Percentiles rank a stretch among this genome's conserved stretches.
phyloP scores from a whole-genome alignment of 1,140 invertebrate species.

The Drosophila bocqueti region DNA sequence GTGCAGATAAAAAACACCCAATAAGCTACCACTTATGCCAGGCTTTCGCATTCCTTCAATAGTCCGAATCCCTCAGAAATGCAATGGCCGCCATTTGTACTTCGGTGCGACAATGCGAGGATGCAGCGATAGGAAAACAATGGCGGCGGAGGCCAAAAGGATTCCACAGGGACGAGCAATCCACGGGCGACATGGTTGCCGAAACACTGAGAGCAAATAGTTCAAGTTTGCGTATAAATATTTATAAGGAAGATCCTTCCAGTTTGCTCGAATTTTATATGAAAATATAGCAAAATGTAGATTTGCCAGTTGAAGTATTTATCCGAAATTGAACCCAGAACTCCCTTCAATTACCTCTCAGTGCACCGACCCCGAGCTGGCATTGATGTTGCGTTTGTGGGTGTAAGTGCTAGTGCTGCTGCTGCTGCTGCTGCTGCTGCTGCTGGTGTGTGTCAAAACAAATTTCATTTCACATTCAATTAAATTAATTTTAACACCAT shows the following conservation, averaged over 20 bases:
- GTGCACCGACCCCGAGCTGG: slow-evolving; percentile 9
- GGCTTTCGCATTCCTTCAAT: slow-evolving; percentile 29
- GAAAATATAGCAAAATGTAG: no score
- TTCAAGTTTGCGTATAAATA: not conserved
- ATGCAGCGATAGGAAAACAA: slow-evolving; percentile 72
- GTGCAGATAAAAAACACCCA: slow-evolving; percentile 17
- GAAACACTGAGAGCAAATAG: not conserved
- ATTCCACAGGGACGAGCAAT: slow-evolving; percentile 63
- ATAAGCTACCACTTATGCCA: slow-evolving; percentile 42
- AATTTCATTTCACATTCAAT: slow-evolving; percentile 85
- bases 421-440: not conserved
- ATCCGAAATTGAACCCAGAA: not conserved
- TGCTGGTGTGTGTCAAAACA: slow-evolving; percentile 76
- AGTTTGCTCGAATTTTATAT: no score
- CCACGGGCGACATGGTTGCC: slow-evolving; percentile 16
- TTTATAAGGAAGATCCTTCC: no score
- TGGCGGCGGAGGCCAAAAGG: slow-evolving; percentile 65
- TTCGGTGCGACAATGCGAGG: slow-evolving; percentile 53
- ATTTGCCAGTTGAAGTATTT: no score
- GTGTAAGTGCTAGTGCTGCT: slow-evolving; percentile 7
- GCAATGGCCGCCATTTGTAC: slow-evolving; percentile 49
- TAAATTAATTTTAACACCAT: slow-evolving; percentile 84
- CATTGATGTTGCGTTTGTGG: slow-evolving; percentile 37
- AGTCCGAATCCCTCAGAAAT: slow-evolving; percentile 43
- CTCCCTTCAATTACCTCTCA: not conserved